Evolutionary conservation across 2,888 invertebrate species (phyloP).

Genomic region (Malthinus seriepunctatus): DNA sequence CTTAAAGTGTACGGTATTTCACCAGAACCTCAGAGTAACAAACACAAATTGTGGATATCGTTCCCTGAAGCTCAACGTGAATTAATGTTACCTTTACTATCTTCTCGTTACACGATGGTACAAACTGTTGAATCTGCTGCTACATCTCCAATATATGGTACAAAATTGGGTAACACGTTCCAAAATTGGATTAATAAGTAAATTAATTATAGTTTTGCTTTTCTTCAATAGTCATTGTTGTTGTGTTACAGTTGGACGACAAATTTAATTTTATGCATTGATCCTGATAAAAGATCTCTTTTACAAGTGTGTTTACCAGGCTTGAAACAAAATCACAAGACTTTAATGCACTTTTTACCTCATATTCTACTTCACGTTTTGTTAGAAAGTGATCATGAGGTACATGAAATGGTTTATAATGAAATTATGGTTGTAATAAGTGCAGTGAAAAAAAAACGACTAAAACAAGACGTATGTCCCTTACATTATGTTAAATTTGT

Average conservation of each 20-base stretch:
- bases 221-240: background rate
- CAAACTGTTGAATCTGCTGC: constrained; percentile 50
- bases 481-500: constrained; percentile 5
- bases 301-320: constrained; percentile 74
- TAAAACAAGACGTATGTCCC: background rate
- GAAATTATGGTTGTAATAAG: constrained; percentile 63
- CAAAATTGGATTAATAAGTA: constrained; percentile 76
- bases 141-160: constrained; percentile 68
- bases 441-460: constrained; percentile 39
- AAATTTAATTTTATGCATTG: constrained; percentile 66
- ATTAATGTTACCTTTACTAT: constrained; percentile 74
- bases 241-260: constrained; percentile 69
- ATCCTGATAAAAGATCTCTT: constrained; percentile 62
- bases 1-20: constrained; percentile 72
- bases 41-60: constrained; percentile 70
- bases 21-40: constrained; percentile 58
- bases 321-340: constrained; percentile 72
- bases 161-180: constrained; percentile 67
- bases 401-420: constrained; percentile 55
- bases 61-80: constrained; percentile 74
- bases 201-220: constrained; percentile 35
- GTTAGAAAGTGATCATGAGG: constrained; percentile 56
- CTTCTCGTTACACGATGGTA: constrained; percentile 64
- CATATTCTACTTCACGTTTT: constrained; percentile 71
- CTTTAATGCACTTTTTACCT: constrained; percentile 74